Evolutionary conservation across 35 echinoderm and acorn worm genomes (phyloP).

Genomic region (Hemicentrotus pulcherrimus): DNA sequence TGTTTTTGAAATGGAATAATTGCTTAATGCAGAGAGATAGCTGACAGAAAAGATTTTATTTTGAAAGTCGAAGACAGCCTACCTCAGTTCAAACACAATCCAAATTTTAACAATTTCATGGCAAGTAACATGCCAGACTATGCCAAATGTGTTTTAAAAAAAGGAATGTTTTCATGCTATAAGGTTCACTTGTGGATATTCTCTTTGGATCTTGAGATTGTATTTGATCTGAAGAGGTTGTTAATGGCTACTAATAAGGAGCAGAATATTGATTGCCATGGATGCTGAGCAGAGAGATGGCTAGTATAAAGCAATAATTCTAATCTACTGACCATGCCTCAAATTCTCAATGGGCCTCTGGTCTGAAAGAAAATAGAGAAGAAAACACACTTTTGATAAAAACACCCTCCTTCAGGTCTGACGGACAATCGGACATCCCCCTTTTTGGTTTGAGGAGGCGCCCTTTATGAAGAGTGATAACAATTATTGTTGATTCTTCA

Average conservation of each 20-base stretch:
- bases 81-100: background rate
- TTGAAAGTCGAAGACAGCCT: background rate
- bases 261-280: background rate
- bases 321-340: constrained; percentile 27
- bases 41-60: background rate
- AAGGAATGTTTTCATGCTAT: too few relatives aligned
- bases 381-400: background rate
- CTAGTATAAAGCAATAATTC: background rate
- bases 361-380: constrained; percentile 24
- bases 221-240: background rate
- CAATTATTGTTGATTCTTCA: too few relatives aligned
- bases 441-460: background rate
- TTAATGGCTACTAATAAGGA: background rate
- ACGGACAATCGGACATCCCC: background rate
- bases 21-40: background rate
- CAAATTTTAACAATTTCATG: background rate
- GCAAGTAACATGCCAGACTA: too few relatives aligned
- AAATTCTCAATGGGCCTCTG: background rate
- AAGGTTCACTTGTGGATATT: too few relatives aligned
- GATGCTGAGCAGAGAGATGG: background rate
- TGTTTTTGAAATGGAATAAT: background rate
- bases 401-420: background rate
- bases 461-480: too few relatives aligned
- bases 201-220: background rate
- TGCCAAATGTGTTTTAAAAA: too few relatives aligned